Evolutionary conservation across 2,797 vertebrate genomes (phyloP).

Genomic region (Atherinosoma microstoma): DNA sequence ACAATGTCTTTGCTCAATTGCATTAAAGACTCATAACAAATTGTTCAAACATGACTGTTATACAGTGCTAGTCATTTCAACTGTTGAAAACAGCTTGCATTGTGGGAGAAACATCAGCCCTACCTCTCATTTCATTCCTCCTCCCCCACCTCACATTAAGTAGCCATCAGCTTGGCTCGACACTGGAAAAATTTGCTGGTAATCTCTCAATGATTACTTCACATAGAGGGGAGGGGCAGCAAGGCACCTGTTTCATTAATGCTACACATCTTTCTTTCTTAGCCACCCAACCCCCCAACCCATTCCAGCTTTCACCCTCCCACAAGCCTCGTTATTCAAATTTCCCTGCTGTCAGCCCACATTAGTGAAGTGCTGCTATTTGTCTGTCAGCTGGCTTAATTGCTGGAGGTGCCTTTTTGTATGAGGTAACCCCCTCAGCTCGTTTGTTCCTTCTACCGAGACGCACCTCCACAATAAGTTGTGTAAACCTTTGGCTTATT

Average conservation of each 20-base stretch:
- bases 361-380: slow-evolving; percentile 82
- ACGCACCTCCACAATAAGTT: slow-evolving; percentile 70
- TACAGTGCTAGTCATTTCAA: slow-evolving; percentile 59
- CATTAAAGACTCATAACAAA: slow-evolving; percentile 56
- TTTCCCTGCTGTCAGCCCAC: slow-evolving; percentile 86
- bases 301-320: slow-evolving; percentile 62
- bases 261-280: slow-evolving; percentile 76
- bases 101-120: slow-evolving; percentile 31
- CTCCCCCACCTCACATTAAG: slow-evolving; percentile 38
- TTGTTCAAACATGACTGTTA: slow-evolving; percentile 58
- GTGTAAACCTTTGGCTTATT: slow-evolving; percentile 70
- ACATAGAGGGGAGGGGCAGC: slow-evolving; percentile 65
- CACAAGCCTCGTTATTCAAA: slow-evolving; percentile 86
- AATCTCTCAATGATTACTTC: slow-evolving; percentile 79
- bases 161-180: slow-evolving; percentile 45
- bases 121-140: background rate
- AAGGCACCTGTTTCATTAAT: slow-evolving; percentile 86
- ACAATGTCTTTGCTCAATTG: slow-evolving; percentile 25
- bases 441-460: slow-evolving; percentile 77
- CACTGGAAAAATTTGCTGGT: slow-evolving; percentile 63
- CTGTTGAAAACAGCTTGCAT: slow-evolving; percentile 52
- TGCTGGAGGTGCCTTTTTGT: slow-evolving; percentile 86
- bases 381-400: slow-evolving; percentile 86
- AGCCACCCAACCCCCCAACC: slow-evolving; percentile 18
- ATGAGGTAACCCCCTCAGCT: slow-evolving; percentile 80